These are phyloP conservation scores for Drosophila tristis DNA, from an alignment of 1,140 invertebrate genomes.

Conservation along the genomic window DNA sequence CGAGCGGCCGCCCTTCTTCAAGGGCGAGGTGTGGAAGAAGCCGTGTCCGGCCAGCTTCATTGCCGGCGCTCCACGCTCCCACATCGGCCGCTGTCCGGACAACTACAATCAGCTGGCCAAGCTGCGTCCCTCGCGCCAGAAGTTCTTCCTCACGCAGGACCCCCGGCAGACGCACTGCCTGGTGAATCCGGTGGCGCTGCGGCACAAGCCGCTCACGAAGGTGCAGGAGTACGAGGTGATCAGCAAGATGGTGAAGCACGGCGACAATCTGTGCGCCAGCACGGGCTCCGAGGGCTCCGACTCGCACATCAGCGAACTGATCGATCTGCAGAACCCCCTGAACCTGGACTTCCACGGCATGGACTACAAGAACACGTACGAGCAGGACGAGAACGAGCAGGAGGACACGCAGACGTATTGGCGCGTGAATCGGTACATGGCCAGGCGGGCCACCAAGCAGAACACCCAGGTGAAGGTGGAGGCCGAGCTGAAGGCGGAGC, in stretches of 20 bases:
- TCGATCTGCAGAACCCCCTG: constrained; percentile 78
- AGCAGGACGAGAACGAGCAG: constrained; percentile 73
- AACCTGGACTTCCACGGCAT: constrained; percentile 78
- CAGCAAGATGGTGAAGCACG: constrained; percentile 69
- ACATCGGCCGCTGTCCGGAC: constrained; percentile 60
- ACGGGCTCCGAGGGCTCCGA: constrained; percentile 61
- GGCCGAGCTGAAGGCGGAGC: constrained; percentile 54
- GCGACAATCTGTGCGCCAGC: constrained; percentile 70
- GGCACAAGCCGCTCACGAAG: constrained; percentile 51
- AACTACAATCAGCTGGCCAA: constrained; percentile 68
- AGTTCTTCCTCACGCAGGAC: constrained; percentile 81
- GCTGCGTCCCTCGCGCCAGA: constrained; percentile 57
- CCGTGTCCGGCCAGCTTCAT: constrained; percentile 70
- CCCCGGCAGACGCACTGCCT: constrained; percentile 68
- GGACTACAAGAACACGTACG: constrained; percentile 76
- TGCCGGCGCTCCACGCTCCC: constrained; percentile 52
- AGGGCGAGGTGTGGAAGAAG: constrained; percentile 56
- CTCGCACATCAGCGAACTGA: constrained; percentile 71
- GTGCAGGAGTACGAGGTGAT: constrained; percentile 58
- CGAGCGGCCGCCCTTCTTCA: constrained; percentile 29
- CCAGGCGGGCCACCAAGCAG: constrained; percentile 47
- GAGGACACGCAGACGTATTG: constrained; percentile 73
- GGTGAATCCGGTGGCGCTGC: constrained; percentile 64
- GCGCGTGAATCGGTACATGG: constrained; percentile 65
- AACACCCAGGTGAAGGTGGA: constrained; percentile 57